These are phyloP conservation scores for Mesorhabditis belari DNA, from an alignment of 2,888 invertebrate species.

Conservation along the genomic window DNA sequence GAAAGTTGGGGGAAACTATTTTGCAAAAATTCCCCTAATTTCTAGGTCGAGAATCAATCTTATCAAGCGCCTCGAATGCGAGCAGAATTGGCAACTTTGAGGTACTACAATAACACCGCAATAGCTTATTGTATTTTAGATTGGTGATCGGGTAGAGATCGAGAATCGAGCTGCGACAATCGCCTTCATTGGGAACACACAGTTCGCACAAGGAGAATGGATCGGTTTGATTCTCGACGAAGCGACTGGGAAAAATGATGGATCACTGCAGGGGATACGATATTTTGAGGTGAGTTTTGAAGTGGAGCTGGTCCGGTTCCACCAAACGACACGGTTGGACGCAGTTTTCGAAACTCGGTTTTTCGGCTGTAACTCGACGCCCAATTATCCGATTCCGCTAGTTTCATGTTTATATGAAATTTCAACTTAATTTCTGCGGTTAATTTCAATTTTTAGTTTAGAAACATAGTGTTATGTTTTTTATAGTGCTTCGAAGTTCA, in stretches of 20 bases:
- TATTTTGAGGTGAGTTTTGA: constrained; percentile 54
- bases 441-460: no score
- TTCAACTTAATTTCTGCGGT: no score
- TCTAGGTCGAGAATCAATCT: constrained; percentile 16
- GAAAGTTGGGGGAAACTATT: no score
- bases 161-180: constrained; percentile 22
- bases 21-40: no score
- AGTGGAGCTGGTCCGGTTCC: background rate
- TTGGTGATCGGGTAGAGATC: constrained; percentile 29
- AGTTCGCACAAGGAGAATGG: constrained; percentile 77
- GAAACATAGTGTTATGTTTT: no score
- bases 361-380: no score
- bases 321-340: background rate
- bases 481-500: no score
- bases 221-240: constrained; percentile 91
- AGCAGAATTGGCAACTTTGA: constrained; percentile 19
- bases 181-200: constrained; percentile 34
- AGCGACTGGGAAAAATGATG: constrained; percentile 89
- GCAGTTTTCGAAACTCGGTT: no score
- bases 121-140: constrained; percentile 1
- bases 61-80: constrained; percentile 13
- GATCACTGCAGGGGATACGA: constrained; percentile 84
- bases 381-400: background rate
- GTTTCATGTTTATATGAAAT: no score
- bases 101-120: constrained; percentile 1